phyloP scores from a whole-genome alignment of 37 sponge, comb jelly and placozoan species.

The Hormiphora californensis region DNA sequence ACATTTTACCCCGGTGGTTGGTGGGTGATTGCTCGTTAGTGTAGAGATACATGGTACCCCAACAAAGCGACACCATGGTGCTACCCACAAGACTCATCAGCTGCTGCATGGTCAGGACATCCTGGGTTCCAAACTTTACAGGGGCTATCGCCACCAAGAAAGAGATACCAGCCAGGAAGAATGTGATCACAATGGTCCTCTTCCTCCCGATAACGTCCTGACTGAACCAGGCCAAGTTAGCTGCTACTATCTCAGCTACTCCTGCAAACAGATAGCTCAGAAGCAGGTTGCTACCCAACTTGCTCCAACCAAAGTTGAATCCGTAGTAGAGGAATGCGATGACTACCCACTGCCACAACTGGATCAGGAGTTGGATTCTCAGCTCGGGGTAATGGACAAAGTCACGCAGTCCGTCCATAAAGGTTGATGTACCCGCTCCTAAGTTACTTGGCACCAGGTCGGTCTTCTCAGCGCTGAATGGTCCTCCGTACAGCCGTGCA shows the following conservation, averaged over 20 bases:
- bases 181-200: neutral
- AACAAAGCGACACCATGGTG: neutral
- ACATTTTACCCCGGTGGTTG: conserved; percentile 7
- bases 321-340: conserved; percentile 52
- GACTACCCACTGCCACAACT: conserved; percentile 20
- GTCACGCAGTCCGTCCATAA: neutral
- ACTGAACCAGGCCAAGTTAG: conserved; percentile 14
- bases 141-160: conserved; percentile 9
- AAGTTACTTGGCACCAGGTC: neutral
- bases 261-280: conserved; percentile 16
- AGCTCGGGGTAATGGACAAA: neutral
- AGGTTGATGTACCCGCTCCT: neutral
- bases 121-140: neutral
- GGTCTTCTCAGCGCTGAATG: neutral
- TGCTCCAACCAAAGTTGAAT: conserved; percentile 29
- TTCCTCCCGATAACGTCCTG: conserved; percentile 17
- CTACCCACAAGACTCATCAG: conserved; percentile 19
- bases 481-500: neutral
- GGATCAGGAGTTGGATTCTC: conserved; percentile 14
- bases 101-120: conserved; percentile 44
- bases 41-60: conserved; percentile 35
- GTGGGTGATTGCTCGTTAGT: conserved; percentile 22
- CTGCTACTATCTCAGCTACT: neutral
- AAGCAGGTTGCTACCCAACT: conserved; percentile 20
- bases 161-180: neutral